Base-by-base conservation (phyloP, 2,797 vertebrate genomes). In the Ambastaia sidthimunki region DNA sequence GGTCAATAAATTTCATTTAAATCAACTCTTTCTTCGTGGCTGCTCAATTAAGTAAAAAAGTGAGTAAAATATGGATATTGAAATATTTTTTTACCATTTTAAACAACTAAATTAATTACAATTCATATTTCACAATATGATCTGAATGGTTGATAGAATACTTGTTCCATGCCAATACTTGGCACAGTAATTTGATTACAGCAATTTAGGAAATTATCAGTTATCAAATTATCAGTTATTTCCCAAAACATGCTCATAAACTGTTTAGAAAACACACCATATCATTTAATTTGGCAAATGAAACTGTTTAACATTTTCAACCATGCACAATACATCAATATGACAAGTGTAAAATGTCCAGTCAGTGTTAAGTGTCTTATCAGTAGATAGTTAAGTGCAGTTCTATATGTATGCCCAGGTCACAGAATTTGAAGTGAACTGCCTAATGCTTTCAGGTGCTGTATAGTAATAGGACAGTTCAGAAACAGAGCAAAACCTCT, bases 1-100 rank as follows among this genome's bases (percentile, higher is more conserved):
- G 94, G 93, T 95, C 87, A 93, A 98, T 97, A 98, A 99, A 99
- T 93, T 94, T 89, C 77, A 93, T 93, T 93, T 91, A 88, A 94
- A 91, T 90, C 93, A 93, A 81, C 57, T 62, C 28, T 60, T 80
- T n/a, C 48, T 70, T 37, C 72, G 12, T 37, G 34, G 4, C 9
- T 44, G 41, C 10, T 10, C 10, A 11, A 10, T 44, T 44, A 10
- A 37, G 6, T 37, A 6, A 37, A 31, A 31, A 2, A 11, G 41
- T 44, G 2, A 44, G 41, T 44, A 44, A 44, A 44, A 44, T 41
- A 7, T 44, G 10, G 41, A 44, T 44, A 44, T 44, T 44, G 7
- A 41, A 41, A 9, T 41, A 7, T 41, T 41, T 31, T 31, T 37
- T 44, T 10, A 44, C 41, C 2, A 44, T 44, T 37, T 37, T 44